Base-by-base conservation (phyloP, 1,140 invertebrate species). In the Psix sp. region DNA sequence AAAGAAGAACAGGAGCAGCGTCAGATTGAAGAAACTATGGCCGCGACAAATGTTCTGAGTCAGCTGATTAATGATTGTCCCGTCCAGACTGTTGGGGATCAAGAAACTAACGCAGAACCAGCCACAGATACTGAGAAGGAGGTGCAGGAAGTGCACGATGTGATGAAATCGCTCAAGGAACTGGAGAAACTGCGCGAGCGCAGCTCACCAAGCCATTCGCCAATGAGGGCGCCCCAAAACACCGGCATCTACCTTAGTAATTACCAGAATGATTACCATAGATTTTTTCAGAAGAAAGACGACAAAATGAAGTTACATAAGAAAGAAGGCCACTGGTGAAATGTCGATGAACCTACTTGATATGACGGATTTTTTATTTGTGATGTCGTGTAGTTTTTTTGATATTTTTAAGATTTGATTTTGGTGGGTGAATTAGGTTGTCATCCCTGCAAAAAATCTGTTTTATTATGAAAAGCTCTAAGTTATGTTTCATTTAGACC, bases 11-110 rank as follows among this genome's bases (percentile, higher is more conserved):
- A 85, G 45, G 84, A 86, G 43, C 82, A 84, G 24, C 76, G 81
- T 3, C 84, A 85, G 35, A 85, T 85, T 16, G 83, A 86, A 62
- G 76, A 86, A 81, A 80, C 84, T 71, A 78, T 88, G 81, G 85
- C 87, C 77, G 80, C 89, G 80, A 82, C 89, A 79, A 76, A 82
- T 74, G 74, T 84, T 79, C 54, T 90, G 77, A 86, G 87, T 87
- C 85, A 87, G 81, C 77, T 88, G 71, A 82, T 90, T 68, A 85
- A 88, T 11, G 84, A 86, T 4, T 81, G 83, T 49, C 65, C 54
- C 2, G 56, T 63, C 7, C 73, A 52, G 11, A 38, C 24, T 0
- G 38, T 49, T 1, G 24, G 48, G 0, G 71, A 74, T 3, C 60
- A 74, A 0, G 3, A 11, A 10, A 11, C 5, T 13, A 10, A 52